Base-by-base conservation (phyloP, 1,140 invertebrate species). In the Euwallacea similis region DNA sequence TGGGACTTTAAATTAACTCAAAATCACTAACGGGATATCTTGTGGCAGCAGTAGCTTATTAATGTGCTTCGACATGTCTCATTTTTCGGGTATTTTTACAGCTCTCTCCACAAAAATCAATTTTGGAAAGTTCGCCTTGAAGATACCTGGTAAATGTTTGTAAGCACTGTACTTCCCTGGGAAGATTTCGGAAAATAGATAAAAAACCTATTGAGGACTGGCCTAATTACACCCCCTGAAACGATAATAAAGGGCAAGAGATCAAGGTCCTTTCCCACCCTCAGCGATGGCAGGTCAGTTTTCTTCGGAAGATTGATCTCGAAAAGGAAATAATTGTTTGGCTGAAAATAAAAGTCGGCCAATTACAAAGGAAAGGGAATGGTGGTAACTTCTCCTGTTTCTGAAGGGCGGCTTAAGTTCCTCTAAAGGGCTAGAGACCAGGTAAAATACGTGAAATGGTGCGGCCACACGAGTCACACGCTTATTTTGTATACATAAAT, bases 181-280 rank as follows among this genome's bases (percentile, higher is more conserved):
- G 4, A 33, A 33, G 21, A 1, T 4, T 4, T 33, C 21, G 21
- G 4, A 33, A 33, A 33, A 50, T 13, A 13, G 46, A 50, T 50
- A 50, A 50, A 50, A 50, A 50, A 50, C 21, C 21, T 33, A 50
- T 50, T 10, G 9, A 10, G 11, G 42, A 42, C 4, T 61, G 4
- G 42, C 9, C 21, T 63, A 63, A 63, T 63, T 63, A 63, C 61
- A 47, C 42, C 42, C 42, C 21, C 42, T 7, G 21, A 47, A 63
- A 50, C 11, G 41, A 47, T 13, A n/a, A 42, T 43, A 15, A 13
- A 47, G 46, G 46, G 42, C 21, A 16, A 11, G 7, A 50, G 42
- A 63, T 63, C 61, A 63, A 63, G 61, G 61, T 63, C 21, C 7
- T 42, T 63, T 63, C 61, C 61, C 61, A 63, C 61, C 61, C 61